Evolutionary conservation across 2,113 vertebrate species (phyloP).

Genomic region (Camarhynchus parvulus): DNA sequence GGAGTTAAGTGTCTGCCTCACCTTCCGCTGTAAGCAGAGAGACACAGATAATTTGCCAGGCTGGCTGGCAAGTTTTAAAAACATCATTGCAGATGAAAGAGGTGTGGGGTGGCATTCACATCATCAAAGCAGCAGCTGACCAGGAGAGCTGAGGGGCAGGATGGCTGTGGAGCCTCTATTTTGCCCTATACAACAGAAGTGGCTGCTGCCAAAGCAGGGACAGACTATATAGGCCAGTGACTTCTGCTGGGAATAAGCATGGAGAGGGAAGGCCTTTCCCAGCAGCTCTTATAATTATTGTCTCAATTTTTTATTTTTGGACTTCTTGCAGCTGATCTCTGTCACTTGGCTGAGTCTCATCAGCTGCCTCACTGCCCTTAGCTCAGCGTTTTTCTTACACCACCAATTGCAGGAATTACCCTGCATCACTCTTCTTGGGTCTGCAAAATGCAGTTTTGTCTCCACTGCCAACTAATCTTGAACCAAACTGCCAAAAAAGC

Average conservation of each 20-base stretch:
- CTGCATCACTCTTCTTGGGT: background rate
- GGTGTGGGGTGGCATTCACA: background rate
- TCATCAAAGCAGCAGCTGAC: background rate
- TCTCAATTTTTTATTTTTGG: background rate
- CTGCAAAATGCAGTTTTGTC: background rate
- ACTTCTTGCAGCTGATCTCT: background rate
- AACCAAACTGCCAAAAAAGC: background rate
- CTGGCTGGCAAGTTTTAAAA: background rate
- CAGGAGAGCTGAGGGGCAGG: background rate
- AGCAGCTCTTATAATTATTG: background rate
- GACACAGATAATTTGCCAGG: background rate
- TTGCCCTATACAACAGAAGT: rapidly evolving
- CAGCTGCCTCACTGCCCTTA: background rate
- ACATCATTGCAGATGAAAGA: background rate
- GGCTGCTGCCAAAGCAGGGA: background rate
- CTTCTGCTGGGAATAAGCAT: background rate
- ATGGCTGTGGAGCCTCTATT: background rate
- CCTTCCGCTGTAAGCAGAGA: background rate
- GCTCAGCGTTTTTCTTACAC: background rate
- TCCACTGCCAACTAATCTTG: background rate
- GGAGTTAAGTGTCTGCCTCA: background rate
- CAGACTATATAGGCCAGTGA: background rate
- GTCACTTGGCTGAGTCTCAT: background rate
- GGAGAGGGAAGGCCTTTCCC: background rate
- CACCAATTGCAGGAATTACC: background rate